Percentiles rank a stretch among this genome's conserved stretches.
phyloP scores from a whole-genome alignment of 2,113 vertebrate genomes.

The Rattus rattus region DNA sequence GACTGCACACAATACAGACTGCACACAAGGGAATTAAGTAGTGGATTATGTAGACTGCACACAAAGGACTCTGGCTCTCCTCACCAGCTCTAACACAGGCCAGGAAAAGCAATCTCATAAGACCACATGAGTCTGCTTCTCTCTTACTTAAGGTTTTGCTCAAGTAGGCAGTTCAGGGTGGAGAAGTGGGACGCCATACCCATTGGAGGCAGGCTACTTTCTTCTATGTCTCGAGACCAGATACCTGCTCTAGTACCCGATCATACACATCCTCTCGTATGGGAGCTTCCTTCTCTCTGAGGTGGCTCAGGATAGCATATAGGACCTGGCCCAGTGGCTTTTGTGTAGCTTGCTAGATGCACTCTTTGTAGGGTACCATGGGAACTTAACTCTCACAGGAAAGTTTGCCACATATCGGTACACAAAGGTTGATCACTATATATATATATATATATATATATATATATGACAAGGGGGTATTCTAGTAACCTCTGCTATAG shows the following conservation, averaged over 20 bases:
- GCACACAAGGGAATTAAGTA: not conserved
- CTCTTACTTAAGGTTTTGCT: not conserved
- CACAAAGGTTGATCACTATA: not conserved
- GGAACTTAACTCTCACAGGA: not conserved
- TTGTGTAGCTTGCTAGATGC: not conserved
- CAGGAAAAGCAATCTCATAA: not conserved
- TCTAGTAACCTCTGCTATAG: not conserved
- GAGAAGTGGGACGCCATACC: fast-evolving
- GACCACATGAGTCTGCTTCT: not conserved
- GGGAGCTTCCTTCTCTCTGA: not conserved
- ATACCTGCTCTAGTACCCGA: no score
- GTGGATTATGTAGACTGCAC: not conserved
- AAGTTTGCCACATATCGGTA: not conserved
- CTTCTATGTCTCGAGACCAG: not conserved
- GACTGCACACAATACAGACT: no score
- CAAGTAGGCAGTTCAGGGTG: not conserved
- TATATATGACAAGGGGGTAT: not conserved
- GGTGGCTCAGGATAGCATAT: not conserved
- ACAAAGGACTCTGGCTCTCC: not conserved
- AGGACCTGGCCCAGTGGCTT: not conserved
- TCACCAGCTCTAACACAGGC: not conserved
- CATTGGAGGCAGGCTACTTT: not conserved
- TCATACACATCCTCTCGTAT: no score
- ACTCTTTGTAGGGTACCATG: not conserved
- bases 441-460: no score